Base-by-base conservation (phyloP, 2,113 vertebrate genomes). In the Spermophilus dauricus region DNA sequence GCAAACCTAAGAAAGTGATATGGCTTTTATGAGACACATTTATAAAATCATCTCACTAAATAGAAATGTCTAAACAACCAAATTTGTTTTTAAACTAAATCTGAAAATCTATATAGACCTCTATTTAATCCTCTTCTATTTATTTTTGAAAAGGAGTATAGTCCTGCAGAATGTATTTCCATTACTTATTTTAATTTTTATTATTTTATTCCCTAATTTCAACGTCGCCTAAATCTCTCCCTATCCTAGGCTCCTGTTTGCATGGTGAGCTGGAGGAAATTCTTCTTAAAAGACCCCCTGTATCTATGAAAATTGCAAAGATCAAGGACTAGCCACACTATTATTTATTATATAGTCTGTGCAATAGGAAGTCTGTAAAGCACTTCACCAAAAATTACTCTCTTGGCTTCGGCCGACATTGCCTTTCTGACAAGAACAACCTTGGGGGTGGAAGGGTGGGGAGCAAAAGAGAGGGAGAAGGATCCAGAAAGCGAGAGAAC, bases 361-460 rank as follows among this genome's bases (percentile, higher is more conserved):
- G 84, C 39, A n/a, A 65, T 89, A 93, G 94, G 26, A 45, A 92
- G 87, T 81, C 80, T 58, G n/a, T 26, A 95, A 45, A 96, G 77
- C 67, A 97, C 32, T 37, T 86, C 78, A 96, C 32, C 48, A 92
- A 97, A 94, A 87, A 96, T 77, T 78, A 92, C 6, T 67, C 28
- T 86, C 14, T 86, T 90, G 51, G 82, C 32, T 92, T 78, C 67
- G n/a, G 45, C 39, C 96, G 96, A 18, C 69, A 72, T 11, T 37
- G 75, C n/a, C 83, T 94, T 98, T 95, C 95, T 28, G 96, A 97
- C 42, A 98, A 97, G 94, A 98, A 98, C 48, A 97, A 98, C 78
- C 89, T 97, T 70, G 93, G 11, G 26, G 6, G 11, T 61, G 45
- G n/a, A 88, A 28, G 51, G 14, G 10, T 76, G 16, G 26, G 48